A percentile compares a stretch with the other conserved stretches of the same genome.
phyloP scores from a whole-genome alignment of 2,888 invertebrate species.

The Perithous albicinctus region DNA sequence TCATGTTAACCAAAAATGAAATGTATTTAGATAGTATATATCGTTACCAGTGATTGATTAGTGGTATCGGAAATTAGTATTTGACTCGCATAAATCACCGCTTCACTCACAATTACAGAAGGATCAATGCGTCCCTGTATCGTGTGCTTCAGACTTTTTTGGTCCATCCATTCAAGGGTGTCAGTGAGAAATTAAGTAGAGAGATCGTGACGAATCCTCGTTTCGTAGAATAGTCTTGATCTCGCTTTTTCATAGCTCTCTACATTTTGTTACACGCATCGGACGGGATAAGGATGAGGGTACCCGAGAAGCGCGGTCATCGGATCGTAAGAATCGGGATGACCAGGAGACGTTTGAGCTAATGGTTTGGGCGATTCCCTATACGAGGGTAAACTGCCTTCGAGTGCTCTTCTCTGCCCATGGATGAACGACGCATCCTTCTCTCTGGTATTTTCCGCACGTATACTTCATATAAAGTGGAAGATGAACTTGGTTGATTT shows the following conservation, averaged over 20 bases:
- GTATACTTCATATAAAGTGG: background rate
- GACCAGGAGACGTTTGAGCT: conserved; percentile 30
- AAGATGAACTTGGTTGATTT: background rate
- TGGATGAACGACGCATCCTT: background rate
- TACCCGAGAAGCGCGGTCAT: conserved; percentile 10
- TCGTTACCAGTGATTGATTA: background rate
- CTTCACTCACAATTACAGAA: background rate
- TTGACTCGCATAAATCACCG: background rate
- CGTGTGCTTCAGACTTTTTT: background rate
- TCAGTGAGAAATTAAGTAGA: background rate
- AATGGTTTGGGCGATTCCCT: conserved; percentile 39
- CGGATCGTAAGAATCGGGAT: conserved; percentile 30
- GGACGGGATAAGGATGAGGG: background rate
- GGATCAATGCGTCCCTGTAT: background rate
- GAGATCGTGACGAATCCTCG: conserved; percentile 13
- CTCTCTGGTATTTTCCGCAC: conserved; percentile 1
- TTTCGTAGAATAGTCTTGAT: background rate
- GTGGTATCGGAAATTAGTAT: background rate
- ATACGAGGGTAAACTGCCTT: conserved; percentile 56
- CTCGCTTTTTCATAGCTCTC: conserved; percentile 7
- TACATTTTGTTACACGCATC: conserved; percentile 3
- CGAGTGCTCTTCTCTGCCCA: background rate
- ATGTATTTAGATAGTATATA: background rate
- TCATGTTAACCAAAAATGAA: too few species aligned
- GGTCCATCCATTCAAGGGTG: background rate